phyloP scores from a whole-genome alignment of 2,888 invertebrate genomes.

The Machimus atricapillus region DNA sequence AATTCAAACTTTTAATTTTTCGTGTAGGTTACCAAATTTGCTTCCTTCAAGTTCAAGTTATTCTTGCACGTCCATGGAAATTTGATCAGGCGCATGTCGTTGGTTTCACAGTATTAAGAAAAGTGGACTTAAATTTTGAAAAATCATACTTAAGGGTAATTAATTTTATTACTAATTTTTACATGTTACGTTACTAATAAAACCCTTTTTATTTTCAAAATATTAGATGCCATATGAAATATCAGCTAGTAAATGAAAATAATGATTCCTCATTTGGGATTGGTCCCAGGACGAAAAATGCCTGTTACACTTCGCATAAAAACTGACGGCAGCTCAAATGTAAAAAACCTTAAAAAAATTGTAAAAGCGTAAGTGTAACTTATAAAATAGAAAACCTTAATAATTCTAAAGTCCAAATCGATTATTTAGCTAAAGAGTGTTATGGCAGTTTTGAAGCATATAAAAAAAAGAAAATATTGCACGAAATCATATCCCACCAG shows the following conservation, averaged over 20 bases:
- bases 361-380: slow-evolving; percentile 62
- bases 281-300: slow-evolving; percentile 59
- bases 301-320: slow-evolving; percentile 64
- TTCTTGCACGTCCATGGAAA: too few species aligned
- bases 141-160: too few species aligned
- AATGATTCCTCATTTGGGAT: slow-evolving; percentile 57
- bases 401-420: slow-evolving; percentile 54
- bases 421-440: slow-evolving; percentile 54
- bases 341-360: slow-evolving; percentile 61
- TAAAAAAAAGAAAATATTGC: slow-evolving; percentile 51
- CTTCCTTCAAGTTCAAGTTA: too few species aligned
- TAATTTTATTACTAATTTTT: too few species aligned
- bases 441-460: slow-evolving; percentile 52
- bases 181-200: too few species aligned
- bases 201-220: neutral
- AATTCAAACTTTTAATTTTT: too few species aligned
- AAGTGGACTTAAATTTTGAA: too few species aligned
- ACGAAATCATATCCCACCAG: slow-evolving; percentile 57
- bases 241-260: slow-evolving; percentile 55
- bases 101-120: too few species aligned
- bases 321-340: slow-evolving; percentile 66
- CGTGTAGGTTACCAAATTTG: too few species aligned
- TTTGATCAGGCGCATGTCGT: too few species aligned
- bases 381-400: slow-evolving; percentile 47
- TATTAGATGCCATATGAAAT: slow-evolving; percentile 54